Base-by-base conservation (phyloP, 2,888 invertebrate genomes). In the Prosopocoilus inquinatus region DNA sequence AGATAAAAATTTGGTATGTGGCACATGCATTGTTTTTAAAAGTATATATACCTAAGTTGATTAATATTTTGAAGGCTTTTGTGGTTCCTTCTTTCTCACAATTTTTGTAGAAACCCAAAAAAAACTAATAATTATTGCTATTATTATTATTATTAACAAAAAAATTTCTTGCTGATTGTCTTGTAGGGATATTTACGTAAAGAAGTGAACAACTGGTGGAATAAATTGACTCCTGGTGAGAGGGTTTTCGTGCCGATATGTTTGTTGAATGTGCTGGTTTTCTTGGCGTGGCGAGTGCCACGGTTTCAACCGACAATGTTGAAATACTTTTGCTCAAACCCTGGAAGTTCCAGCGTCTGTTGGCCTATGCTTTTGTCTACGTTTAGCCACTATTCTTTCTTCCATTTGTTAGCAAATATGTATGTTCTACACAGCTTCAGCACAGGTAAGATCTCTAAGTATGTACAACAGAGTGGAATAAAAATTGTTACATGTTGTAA, bases 401-500 rank as follows among this genome's bases (percentile, higher is more conserved):
- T 94, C 61, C 98, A 98, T 79, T 82, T 97, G 57, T 86, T 87
- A 64, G 88, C 91, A 50, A 99, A 99, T 77, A 98, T 99, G 97
- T 96, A 91, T 79, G 97, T 96, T 39, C 80, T 98, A 20, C 91
- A 93, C 75, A 92, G 90, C 72, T 95, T 95, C 71, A 85, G 82
- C 54, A 77, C 81, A 64, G 77, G 82, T 81, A 75, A 67, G 53
- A 53, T 47, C 57, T 58, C 12, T 15, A 16, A 41, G 41, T 44
- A 32, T 53, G 33, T 7, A 20, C 20, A n/a, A n/a, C n/a, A n/a
- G n/a, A n/a, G n/a, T n/a, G n/a, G n/a, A n/a, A n/a, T n/a, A n/a
- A n/a, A n/a, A n/a, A n/a, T n/a, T n/a, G n/a, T n/a, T n/a, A n/a
- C n/a, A n/a, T n/a, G n/a, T n/a, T n/a, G n/a, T n/a, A n/a, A n/a